Percentiles rank a stretch among this genome's conserved stretches.
phyloP scores from a whole-genome alignment of 2,888 invertebrate species.

The Pseudeuparius sepicola region DNA sequence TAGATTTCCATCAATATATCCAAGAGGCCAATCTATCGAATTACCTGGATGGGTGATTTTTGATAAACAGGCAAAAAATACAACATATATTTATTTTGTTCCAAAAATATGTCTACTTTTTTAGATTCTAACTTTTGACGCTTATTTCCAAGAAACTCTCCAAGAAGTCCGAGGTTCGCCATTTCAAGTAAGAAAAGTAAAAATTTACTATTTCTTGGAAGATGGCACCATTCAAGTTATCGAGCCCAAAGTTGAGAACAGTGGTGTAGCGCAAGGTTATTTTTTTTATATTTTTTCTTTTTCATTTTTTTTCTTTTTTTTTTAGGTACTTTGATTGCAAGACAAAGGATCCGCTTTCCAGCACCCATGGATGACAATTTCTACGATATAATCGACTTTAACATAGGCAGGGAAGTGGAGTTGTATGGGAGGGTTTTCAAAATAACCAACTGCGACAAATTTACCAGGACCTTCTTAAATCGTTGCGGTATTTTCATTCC shows the following conservation, averaged over 20 bases:
- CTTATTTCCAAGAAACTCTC: slow-evolving; percentile 69
- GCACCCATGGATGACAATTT: slow-evolving; percentile 63
- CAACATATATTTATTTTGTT: neutral
- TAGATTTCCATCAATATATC: slow-evolving; percentile 60
- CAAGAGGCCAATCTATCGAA: slow-evolving; percentile 62
- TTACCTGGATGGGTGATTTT: slow-evolving; percentile 79
- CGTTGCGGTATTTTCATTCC: slow-evolving; percentile 77
- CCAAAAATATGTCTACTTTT: slow-evolving; percentile 21
- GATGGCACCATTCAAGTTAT: slow-evolving; percentile 84
- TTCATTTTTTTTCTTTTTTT: slow-evolving; percentile 15
- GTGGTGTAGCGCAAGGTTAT: slow-evolving; percentile 73
- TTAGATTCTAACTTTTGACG: slow-evolving; percentile 67
- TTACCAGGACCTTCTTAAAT: slow-evolving; percentile 75
- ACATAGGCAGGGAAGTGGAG: slow-evolving; percentile 69
- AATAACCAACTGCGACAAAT: slow-evolving; percentile 77
- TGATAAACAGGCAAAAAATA: slow-evolving; percentile 63
- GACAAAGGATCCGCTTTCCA: slow-evolving; percentile 73
- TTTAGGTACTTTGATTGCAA: slow-evolving; percentile 66
- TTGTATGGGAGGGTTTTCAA: slow-evolving; percentile 74
- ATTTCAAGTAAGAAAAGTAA: slow-evolving; percentile 66
- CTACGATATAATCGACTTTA: slow-evolving; percentile 78
- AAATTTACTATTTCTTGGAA: slow-evolving; percentile 79
- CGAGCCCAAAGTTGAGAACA: slow-evolving; percentile 74
- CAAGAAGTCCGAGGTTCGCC: slow-evolving; percentile 61
- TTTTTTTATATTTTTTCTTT: slow-evolving; percentile 4